phyloP scores from a whole-genome alignment of 2,888 invertebrate species.

The Pammene aurita region DNA sequence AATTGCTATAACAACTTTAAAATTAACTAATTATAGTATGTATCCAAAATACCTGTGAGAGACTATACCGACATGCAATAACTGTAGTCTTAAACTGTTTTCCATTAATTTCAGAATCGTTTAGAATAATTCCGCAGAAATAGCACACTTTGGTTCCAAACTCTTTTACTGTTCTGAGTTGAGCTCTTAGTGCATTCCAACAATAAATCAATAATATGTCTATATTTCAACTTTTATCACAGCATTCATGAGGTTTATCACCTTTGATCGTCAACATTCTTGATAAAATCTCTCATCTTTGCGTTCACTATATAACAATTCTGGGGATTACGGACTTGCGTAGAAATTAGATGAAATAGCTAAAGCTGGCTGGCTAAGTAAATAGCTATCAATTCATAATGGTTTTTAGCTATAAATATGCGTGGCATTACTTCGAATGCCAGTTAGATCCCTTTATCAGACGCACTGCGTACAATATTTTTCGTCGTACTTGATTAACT shows the following conservation, averaged over 20 bases:
- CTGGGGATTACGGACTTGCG: background rate
- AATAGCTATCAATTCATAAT: too few species aligned
- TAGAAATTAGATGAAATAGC: background rate
- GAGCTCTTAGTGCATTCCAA: background rate
- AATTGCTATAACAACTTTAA: slow-evolving; percentile 37
- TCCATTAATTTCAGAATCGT: background rate
- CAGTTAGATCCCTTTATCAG: too few species aligned
- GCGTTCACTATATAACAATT: slow-evolving; percentile 28
- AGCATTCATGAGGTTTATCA: slow-evolving; percentile 5
- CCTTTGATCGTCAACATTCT: background rate
- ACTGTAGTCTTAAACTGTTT: background rate
- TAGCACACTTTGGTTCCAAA: too few species aligned
- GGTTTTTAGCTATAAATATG: too few species aligned
- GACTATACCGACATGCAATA: slow-evolving; percentile 23
- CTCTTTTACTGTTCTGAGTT: too few species aligned
- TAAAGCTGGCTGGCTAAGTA: too few species aligned
- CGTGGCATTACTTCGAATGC: too few species aligned
- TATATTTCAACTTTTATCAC: background rate
- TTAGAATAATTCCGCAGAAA: background rate
- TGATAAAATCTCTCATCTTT: slow-evolving; percentile 28
- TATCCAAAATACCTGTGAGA: slow-evolving; percentile 27
- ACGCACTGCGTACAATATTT: too few species aligned
- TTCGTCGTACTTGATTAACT: too few species aligned
- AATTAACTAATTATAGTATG: slow-evolving; percentile 22
- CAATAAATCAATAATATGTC: background rate